Conservation (phyloP, 1,140 invertebrate genomes). For the Nomia melanderi region DNA sequence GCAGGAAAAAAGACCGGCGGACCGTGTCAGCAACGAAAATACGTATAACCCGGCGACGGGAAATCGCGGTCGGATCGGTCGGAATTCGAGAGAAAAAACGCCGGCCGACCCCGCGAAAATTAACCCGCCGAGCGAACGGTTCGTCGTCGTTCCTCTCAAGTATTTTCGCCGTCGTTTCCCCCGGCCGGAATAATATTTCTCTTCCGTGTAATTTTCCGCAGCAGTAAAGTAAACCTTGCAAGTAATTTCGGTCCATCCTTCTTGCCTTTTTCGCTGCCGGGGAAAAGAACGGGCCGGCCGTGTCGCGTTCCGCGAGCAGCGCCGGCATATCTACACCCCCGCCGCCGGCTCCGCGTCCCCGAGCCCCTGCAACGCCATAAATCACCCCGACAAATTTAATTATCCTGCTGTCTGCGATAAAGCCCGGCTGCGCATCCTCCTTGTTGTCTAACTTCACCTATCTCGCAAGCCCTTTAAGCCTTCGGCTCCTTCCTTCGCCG, state of each 20-base stretch:
- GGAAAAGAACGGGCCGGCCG: conserved; percentile 12
- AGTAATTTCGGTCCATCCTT: conserved; percentile 42
- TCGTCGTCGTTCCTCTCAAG: not conserved
- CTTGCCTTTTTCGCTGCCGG: conserved; percentile 8
- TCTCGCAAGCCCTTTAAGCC: conserved; percentile 69
- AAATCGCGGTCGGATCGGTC: not conserved
- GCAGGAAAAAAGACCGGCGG: no score
- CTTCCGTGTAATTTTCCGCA: conserved; percentile 19
- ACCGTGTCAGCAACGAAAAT: conserved; percentile 18
- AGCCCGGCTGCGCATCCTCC: conserved; percentile 72
- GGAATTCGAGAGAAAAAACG: not conserved
- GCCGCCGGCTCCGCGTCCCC: conserved; percentile 9
- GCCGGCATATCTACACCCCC: conserved; percentile 48
- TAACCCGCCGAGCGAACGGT: not conserved
- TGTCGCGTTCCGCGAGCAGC: conserved; percentile 53
- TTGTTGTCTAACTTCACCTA: conserved; percentile 72
- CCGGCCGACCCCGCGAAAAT: not conserved
- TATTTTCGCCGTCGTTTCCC: not conserved
- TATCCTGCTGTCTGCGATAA: conserved; percentile 83
- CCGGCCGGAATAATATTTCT: conserved; percentile 12
- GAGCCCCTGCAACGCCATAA: conserved; percentile 74
- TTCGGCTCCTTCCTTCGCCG: conserved; percentile 59
- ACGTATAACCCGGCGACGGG: not conserved
- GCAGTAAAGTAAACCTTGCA: conserved; percentile 37
- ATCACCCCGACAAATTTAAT: conserved; percentile 83